Percentiles rank a stretch among this genome's conserved stretches.
phyloP scores from a whole-genome alignment of 2,113 vertebrate genomes.

The Petromus typicus region DNA sequence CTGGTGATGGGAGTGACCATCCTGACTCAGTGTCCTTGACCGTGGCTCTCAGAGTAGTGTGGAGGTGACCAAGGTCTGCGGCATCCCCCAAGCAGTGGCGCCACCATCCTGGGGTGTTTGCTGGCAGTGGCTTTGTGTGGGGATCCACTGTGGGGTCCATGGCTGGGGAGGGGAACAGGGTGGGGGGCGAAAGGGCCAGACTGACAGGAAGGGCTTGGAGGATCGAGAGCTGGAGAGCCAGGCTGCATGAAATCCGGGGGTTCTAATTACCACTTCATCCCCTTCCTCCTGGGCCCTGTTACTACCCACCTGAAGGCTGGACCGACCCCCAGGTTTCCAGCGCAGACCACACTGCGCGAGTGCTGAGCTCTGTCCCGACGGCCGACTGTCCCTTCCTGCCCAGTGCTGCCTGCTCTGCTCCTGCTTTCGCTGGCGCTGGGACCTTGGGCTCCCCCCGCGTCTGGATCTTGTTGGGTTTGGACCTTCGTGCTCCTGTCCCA shows the following conservation, averaged over 20 bases:
- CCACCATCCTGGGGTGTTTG: neutral
- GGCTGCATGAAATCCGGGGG: neutral
- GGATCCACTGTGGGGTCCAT: neutral
- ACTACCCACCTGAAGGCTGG: neutral
- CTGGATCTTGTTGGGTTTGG: neutral
- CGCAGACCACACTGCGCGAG: neutral
- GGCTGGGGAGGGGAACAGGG: neutral
- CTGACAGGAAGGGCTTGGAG: neutral
- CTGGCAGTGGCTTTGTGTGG: neutral
- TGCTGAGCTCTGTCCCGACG: neutral
- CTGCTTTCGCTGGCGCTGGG: neutral
- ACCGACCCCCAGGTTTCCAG: neutral
- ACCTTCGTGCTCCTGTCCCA: neutral
- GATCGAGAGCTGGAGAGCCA: neutral
- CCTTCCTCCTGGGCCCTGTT: neutral
- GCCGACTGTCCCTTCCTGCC: neutral
- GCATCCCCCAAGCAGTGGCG: neutral
- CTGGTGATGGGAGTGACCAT: neutral
- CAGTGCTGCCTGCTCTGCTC: neutral
- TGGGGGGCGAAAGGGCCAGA: neutral
- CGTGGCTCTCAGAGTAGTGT: neutral
- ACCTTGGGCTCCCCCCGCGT: neutral
- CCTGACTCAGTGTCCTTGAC: neutral
- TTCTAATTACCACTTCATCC: neutral
- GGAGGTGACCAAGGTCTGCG: neutral